phyloP scores from a whole-genome alignment of 2,797 vertebrate genomes.

The Pantherophis alleghaniensis region DNA sequence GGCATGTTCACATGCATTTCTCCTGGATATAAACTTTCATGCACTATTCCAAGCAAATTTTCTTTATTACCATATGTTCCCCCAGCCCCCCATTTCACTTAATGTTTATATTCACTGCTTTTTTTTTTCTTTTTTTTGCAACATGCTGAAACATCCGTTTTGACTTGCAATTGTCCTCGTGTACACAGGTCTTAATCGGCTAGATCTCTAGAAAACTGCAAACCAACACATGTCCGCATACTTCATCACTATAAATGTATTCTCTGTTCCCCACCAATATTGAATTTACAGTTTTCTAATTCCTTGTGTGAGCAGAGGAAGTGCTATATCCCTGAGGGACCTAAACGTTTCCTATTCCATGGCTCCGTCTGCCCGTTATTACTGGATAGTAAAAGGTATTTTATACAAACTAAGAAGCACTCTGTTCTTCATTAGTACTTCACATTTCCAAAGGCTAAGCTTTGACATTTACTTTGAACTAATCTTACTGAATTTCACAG shows the following conservation, averaged over 20 bases:
- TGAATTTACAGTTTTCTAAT: neutral
- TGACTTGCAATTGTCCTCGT: neutral
- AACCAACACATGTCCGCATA: neutral
- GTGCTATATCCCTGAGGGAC: neutral
- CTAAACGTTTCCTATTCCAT: neutral
- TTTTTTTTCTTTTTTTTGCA: neutral
- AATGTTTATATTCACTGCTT: neutral
- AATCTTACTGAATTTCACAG: constrained; percentile 17
- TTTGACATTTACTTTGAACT: constrained; percentile 15
- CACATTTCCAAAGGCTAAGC: constrained; percentile 12
- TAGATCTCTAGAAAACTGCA: neutral
- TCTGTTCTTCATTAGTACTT: neutral
- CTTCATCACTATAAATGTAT: neutral
- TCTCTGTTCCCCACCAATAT: neutral
- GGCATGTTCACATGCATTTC: neutral
- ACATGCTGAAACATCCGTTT: neutral
- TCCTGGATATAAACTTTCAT: neutral
- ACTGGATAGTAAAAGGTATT: neutral
- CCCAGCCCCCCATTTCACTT: neutral
- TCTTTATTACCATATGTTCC: neutral
- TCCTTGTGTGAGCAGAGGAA: neutral
- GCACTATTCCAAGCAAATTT: neutral
- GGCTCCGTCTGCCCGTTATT: neutral
- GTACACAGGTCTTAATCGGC: neutral
- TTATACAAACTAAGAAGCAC: neutral